phyloP scores from a whole-genome alignment of 92 coral and sea anemone genomes.

The Paramuricea clavata region DNA sequence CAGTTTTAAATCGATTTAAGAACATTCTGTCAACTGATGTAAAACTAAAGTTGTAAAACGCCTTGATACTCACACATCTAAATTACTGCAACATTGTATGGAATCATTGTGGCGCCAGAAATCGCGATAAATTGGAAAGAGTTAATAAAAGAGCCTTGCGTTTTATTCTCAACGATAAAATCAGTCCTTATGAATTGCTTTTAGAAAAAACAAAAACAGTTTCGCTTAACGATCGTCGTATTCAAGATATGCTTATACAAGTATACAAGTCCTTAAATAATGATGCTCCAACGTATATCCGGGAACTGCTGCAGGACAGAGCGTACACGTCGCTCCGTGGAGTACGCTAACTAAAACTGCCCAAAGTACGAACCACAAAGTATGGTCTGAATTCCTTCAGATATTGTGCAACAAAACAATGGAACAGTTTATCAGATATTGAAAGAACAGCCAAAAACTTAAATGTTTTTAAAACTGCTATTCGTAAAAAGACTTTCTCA shows the following conservation, averaged over 20 bases:
- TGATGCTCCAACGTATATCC: not conserved
- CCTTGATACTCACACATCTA: constrained; percentile 38
- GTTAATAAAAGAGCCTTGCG: not conserved
- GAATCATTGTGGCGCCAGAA: constrained; percentile 40
- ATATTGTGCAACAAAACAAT: too few species aligned
- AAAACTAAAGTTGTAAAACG: constrained; percentile 9
- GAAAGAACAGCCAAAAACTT: too few species aligned
- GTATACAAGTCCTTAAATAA: not conserved
- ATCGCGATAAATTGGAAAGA: not conserved
- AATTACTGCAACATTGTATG: constrained; percentile 48
- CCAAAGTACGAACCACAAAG: too few species aligned
- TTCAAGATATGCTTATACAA: not conserved
- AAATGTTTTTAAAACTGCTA: too few species aligned
- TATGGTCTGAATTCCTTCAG: too few species aligned
- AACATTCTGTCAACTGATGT: not conserved
- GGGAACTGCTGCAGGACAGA: not conserved
- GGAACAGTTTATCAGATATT: too few species aligned
- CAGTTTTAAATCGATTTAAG: not conserved
- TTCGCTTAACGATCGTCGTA: not conserved
- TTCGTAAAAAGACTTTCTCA: too few species aligned
- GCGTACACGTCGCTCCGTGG: not conserved
- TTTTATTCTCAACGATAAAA: not conserved
- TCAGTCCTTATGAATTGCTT: not conserved
- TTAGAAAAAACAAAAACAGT: not conserved
- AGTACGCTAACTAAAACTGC: too few species aligned